phyloP scores from a whole-genome alignment of 2,797 vertebrate species.

The Galago senegalensis region DNA sequence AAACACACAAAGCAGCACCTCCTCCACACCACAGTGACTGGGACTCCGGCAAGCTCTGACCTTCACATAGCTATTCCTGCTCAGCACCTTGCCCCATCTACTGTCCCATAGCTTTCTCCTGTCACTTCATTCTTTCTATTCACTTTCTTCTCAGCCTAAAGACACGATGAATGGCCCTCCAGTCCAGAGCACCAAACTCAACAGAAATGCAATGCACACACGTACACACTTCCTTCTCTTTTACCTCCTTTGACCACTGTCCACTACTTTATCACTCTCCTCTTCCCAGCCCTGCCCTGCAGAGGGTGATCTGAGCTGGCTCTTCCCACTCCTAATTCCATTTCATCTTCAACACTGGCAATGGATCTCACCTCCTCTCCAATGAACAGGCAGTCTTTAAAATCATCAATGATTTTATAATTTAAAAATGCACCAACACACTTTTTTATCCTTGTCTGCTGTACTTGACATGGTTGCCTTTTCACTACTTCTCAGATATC shows the following conservation, averaged over 20 bases:
- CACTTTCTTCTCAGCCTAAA: slow-evolving; percentile 20
- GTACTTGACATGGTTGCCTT: background rate
- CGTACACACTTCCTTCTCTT: background rate
- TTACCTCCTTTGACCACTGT: background rate
- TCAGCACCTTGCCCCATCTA: background rate
- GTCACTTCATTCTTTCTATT: background rate
- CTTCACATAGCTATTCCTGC: background rate
- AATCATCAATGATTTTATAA: background rate
- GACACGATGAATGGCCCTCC: background rate
- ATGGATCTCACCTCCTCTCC: background rate
- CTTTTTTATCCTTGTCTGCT: background rate
- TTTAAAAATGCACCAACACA: slow-evolving; percentile 12
- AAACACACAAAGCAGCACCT: background rate
- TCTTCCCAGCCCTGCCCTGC: background rate
- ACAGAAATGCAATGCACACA: background rate
- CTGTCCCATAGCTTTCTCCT: background rate
- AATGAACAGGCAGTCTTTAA: background rate
- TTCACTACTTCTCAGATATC: slow-evolving; percentile 32
- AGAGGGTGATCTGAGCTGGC: background rate
- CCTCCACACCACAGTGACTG: background rate
- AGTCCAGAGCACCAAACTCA: background rate
- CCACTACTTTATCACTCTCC: background rate
- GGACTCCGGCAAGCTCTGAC: background rate
- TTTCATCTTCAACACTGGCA: background rate
- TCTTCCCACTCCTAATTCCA: background rate